phyloP scores from a whole-genome alignment of 2,888 invertebrate genomes.

The Catonia carolina region DNA sequence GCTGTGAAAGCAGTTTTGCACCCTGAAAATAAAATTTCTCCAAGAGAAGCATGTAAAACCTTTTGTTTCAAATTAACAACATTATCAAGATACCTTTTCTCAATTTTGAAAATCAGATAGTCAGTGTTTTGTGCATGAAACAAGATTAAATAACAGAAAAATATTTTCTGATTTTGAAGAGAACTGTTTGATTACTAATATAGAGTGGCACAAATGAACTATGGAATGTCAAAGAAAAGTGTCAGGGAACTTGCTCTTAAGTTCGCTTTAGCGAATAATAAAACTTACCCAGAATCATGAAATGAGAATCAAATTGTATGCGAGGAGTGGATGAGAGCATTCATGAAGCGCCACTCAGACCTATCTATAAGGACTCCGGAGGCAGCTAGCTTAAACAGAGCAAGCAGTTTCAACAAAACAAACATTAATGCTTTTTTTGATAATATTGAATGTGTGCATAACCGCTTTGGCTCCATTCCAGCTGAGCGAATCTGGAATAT shows the following conservation, averaged over 20 bases:
- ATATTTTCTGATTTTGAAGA: background rate
- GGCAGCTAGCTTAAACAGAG: background rate
- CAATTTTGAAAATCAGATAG: background rate
- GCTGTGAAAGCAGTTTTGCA: background rate
- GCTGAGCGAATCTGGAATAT: slow-evolving; percentile 9
- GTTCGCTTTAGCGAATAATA: background rate
- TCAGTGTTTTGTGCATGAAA: background rate
- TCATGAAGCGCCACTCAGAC: background rate
- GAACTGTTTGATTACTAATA: background rate
- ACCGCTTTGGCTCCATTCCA: background rate
- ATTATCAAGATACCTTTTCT: background rate
- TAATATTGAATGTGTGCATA: slow-evolving; percentile 17
- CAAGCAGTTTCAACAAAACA: background rate
- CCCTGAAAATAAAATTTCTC: background rate
- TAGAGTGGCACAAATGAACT: background rate
- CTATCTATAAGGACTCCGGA: background rate
- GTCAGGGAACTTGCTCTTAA: background rate
- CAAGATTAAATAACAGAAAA: background rate
- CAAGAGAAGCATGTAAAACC: background rate
- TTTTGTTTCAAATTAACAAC: background rate
- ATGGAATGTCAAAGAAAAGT: slow-evolving; percentile 1
- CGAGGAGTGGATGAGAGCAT: slow-evolving; percentile 1
- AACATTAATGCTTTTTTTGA: background rate
- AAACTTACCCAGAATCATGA: background rate
- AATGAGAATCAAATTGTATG: background rate